These are phyloP conservation scores for Tychaedon coryphoeus DNA, from an alignment of 2,113 vertebrate species.

Conservation along the genomic window DNA sequence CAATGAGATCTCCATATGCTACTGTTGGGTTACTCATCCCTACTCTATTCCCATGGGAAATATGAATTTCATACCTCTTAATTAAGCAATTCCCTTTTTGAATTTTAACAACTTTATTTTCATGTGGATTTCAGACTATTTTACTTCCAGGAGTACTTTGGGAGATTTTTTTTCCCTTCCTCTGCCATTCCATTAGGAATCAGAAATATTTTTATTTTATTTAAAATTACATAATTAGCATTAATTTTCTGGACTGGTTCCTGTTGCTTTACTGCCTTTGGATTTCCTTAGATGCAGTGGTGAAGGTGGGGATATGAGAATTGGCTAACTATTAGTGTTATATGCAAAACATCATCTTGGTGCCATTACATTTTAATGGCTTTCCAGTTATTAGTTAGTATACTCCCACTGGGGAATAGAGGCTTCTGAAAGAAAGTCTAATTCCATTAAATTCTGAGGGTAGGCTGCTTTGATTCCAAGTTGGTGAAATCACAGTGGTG, in stretches of 20 bases:
- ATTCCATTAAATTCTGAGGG: neutral
- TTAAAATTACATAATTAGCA: neutral
- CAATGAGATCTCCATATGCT: neutral
- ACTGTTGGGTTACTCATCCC: neutral
- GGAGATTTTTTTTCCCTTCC: neutral
- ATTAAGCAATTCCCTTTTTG: neutral
- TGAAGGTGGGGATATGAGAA: accelerated
- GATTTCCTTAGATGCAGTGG: neutral
- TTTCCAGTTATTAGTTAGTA: neutral
- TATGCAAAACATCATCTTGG: neutral
- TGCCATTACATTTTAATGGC: neutral
- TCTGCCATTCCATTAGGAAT: neutral
- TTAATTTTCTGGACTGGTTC: neutral
- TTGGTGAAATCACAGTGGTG: neutral
- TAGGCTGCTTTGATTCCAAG: neutral
- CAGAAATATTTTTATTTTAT: neutral
- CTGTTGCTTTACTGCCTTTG: neutral
- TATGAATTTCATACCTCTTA: neutral
- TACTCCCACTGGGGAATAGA: neutral
- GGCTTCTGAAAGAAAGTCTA: neutral
- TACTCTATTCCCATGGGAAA: neutral
- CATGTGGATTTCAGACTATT: neutral
- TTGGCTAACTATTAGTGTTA: neutral
- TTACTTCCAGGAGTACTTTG: neutral
- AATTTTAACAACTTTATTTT: neutral